Percentiles rank a stretch among this genome's conserved stretches.
Evolutionary conservation across 2,113 vertebrate genomes (phyloP).

Genomic region (Lonchura striata): DNA sequence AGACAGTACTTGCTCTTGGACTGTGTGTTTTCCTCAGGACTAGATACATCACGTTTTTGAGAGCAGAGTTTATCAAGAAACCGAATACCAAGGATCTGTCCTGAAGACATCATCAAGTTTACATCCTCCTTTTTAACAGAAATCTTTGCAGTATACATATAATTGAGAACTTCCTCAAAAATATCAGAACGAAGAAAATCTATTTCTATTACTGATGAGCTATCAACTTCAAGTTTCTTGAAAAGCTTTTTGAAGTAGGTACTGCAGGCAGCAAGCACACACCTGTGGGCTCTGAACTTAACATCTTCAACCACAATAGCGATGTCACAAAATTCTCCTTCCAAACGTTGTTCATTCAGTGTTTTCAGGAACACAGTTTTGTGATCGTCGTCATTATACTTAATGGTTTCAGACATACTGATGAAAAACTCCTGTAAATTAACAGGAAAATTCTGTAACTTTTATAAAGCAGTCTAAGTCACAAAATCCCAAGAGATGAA

Average conservation of each 20-base stretch:
- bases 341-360: conserved; percentile 91
- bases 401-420: conserved; percentile 96
- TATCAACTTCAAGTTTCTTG: conserved; percentile 93
- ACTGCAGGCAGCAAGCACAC: conserved; percentile 92
- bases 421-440: conserved; percentile 85
- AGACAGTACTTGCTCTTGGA: conserved; percentile 84
- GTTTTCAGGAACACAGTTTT: conserved; percentile 97
- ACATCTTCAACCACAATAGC: conserved; percentile 96
- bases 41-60: conserved; percentile 92
- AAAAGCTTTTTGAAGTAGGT: conserved; percentile 98
- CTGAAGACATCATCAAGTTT: conserved; percentile 98
- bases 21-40: conserved; percentile 84
- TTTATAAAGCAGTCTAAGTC: neutral
- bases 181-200: conserved; percentile 96
- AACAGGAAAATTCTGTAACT: neutral
- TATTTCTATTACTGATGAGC: conserved; percentile 94
- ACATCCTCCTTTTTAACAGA: conserved; percentile 95
- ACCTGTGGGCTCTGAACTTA: conserved; percentile 92
- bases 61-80: conserved; percentile 97
- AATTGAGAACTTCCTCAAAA: conserved; percentile 96
- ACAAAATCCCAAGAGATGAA: neutral
- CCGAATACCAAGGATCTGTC: conserved; percentile 95
- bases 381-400: conserved; percentile 96
- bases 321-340: conserved; percentile 95
- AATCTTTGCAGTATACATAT: conserved; percentile 98